Percentiles rank a stretch among this genome's conserved stretches.
Conservation (phyloP, 2,113 vertebrate species). For the Vulpes vulpes region DNA sequence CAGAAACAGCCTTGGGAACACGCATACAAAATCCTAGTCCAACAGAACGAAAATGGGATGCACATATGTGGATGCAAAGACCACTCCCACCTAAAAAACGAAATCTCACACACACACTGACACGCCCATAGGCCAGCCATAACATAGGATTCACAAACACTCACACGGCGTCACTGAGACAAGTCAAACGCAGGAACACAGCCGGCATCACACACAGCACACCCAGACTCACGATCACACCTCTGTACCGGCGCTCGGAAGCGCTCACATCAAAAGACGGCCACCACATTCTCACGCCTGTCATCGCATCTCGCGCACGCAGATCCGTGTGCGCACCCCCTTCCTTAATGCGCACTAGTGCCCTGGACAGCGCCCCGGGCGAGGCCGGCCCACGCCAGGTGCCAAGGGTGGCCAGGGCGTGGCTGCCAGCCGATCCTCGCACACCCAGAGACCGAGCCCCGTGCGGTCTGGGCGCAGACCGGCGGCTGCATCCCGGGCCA, state of each 20-base stretch:
- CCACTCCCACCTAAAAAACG: neutral
- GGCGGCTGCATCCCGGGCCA: too few relatives aligned
- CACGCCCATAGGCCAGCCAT: slow-evolving; percentile 62
- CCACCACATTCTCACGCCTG: neutral
- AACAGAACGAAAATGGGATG: neutral
- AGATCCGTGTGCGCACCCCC: neutral
- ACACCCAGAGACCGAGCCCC: neutral
- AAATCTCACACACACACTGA: neutral
- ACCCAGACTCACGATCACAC: neutral
- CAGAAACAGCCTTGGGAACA: neutral
- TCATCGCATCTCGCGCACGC: neutral
- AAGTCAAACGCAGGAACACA: neutral
- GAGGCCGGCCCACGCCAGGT: neutral
- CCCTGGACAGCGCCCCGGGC: neutral
- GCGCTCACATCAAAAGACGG: slow-evolving; percentile 41
- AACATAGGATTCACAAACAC: slow-evolving; percentile 17
- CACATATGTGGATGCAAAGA: neutral
- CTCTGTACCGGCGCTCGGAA: neutral
- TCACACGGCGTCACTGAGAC: neutral
- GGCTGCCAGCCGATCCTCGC: neutral
- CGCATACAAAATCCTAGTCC: neutral
- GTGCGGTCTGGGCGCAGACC: neutral
- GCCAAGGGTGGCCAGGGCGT: neutral
- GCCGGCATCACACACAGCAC: neutral
- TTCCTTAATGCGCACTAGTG: neutral